Evolutionary conservation across 1,140 invertebrate genomes (phyloP).

Genomic region (Steinernema feltiae): DNA sequence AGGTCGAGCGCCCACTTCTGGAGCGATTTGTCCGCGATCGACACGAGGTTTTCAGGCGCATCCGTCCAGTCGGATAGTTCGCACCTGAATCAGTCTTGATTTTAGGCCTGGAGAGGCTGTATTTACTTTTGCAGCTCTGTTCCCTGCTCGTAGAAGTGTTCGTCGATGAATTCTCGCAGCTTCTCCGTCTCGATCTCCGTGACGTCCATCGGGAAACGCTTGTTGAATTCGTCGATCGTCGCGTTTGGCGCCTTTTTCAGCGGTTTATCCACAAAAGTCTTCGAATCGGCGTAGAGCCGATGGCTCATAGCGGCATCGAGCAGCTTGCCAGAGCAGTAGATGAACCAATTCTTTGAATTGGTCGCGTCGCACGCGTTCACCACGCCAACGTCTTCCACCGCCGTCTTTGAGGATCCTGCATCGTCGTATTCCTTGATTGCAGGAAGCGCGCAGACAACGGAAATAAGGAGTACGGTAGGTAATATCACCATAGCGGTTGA

Average conservation of each 20-base stretch:
- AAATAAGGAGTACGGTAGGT: too few relatives aligned
- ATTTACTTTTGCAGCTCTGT: slow-evolving; percentile 45
- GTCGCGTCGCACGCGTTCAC: slow-evolving; percentile 24
- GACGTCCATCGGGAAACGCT: slow-evolving; percentile 23
- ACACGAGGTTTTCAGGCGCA: slow-evolving; percentile 62
- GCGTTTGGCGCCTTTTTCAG: slow-evolving; percentile 57
- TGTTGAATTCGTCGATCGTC: slow-evolving; percentile 31
- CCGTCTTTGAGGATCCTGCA: too few relatives aligned
- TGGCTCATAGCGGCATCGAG: slow-evolving; percentile 71
- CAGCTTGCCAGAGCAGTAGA: slow-evolving; percentile 73
- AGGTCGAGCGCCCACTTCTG: slow-evolving; percentile 58
- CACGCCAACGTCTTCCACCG: too few relatives aligned
- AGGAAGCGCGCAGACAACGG: too few relatives aligned
- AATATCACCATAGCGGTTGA: too few relatives aligned
- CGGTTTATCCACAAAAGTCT: slow-evolving; percentile 79
- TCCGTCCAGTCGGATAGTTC: slow-evolving; percentile 70
- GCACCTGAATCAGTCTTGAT: slow-evolving; percentile 64
- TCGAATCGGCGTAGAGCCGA: slow-evolving; percentile 71
- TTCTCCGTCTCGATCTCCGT: slow-evolving; percentile 20
- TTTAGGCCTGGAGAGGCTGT: background rate
- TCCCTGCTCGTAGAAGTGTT: slow-evolving; percentile 64
- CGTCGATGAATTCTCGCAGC: slow-evolving; percentile 52
- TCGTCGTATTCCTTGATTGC: too few relatives aligned
- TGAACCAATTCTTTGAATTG: slow-evolving; percentile 47
- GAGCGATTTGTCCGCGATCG: slow-evolving; percentile 68